Evolutionary conservation across 30 jellyfish, hydroid and myxozoan species (phyloP), one percentile per base, ranked within the genome.

Genomic region (Morbakka virulenta): DNA sequence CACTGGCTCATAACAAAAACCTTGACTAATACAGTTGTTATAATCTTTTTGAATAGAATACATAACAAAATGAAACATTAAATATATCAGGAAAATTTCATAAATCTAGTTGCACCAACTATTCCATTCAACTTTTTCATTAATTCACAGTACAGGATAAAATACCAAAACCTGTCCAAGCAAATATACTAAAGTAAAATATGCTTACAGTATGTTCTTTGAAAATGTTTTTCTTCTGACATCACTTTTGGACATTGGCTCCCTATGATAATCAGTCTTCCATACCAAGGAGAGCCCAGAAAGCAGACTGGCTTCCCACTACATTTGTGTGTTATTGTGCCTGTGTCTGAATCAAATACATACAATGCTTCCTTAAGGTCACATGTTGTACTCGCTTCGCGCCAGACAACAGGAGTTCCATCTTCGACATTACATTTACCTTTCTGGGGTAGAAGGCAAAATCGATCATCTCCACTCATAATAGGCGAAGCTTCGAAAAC

Each of bases 221-320:
- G 13, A 35, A 74, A 74, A 24, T 36, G 28, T 4, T 31, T 57
- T 27, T 50, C 28, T 29, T 31, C 35, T 21, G 24, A 23, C 77
- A 51, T 53, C 3, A 28, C 24, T 17, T 17, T 41, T 22, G 86
- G 86, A 24, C 86, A 74, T 47, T 23, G 52, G 61, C 66, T 74
- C 50, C 76, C 61, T 2, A 66, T 27, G 29, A 79, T 63, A 25
- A 87, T 50, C 20, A 28, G 32, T 0, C 36, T 69, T 0, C 68
- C 70, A 6, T 53, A 32, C 4, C 31, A 52, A 4, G 86, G 74
- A n/a, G n/a, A n/a, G n/a, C n/a, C n/a, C n/a, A n/a, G n/a, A n/a
- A n/a, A n/a, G 64, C 97, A 88, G 30, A 88, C 95, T 12, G 83
- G 87, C 28, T 77, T 82, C 27, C 88, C 84, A 35, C 93, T 81